Evolutionary conservation across 2,797 vertebrate species (phyloP).

Genomic region (Echiichthys vipera): DNA sequence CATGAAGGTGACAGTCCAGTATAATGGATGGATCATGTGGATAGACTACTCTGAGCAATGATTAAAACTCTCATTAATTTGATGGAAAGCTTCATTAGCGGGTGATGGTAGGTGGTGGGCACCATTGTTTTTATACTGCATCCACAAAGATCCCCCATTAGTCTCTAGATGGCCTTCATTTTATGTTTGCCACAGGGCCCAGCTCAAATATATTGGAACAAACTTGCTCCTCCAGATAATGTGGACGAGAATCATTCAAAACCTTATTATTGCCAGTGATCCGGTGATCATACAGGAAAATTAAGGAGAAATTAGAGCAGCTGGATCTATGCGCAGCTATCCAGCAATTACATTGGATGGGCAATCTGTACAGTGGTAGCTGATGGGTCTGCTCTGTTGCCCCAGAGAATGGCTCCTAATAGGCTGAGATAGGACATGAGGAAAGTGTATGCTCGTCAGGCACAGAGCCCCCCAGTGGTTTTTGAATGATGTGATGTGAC

Average conservation of each 20-base stretch:
- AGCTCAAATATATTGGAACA: constrained; percentile 14
- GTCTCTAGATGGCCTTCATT: constrained; percentile 30
- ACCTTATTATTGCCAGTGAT: constrained; percentile 20
- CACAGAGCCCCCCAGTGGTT: constrained; percentile 49
- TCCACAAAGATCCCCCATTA: constrained; percentile 28
- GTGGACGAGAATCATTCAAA: constrained; percentile 19
- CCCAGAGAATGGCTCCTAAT: constrained; percentile 64
- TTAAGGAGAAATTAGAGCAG: constrained; percentile 31
- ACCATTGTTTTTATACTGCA: constrained; percentile 53
- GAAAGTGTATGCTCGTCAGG: constrained; percentile 41
- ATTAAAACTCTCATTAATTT: constrained; percentile 70
- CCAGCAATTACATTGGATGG: constrained; percentile 29
- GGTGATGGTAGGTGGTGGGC: constrained; percentile 35
- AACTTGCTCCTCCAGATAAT: constrained; percentile 19
- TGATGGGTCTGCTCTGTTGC: constrained; percentile 36
- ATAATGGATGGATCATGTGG: constrained; percentile 35
- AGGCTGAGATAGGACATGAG: constrained; percentile 60
- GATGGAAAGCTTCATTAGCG: constrained; percentile 63
- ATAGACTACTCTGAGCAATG: constrained; percentile 43
- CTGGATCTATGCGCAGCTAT: constrained; percentile 21
- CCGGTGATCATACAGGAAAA: constrained; percentile 28
- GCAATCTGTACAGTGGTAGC: constrained; percentile 35
- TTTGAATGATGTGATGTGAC: constrained; percentile 67
- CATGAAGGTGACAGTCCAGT: constrained; percentile 29
- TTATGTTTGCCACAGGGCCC: constrained; percentile 23